Evolutionary conservation across 2,888 invertebrate species (phyloP), one percentile per base, ranked within the genome.

Genomic region (Scaptodrosophila latifasciaeformis): DNA sequence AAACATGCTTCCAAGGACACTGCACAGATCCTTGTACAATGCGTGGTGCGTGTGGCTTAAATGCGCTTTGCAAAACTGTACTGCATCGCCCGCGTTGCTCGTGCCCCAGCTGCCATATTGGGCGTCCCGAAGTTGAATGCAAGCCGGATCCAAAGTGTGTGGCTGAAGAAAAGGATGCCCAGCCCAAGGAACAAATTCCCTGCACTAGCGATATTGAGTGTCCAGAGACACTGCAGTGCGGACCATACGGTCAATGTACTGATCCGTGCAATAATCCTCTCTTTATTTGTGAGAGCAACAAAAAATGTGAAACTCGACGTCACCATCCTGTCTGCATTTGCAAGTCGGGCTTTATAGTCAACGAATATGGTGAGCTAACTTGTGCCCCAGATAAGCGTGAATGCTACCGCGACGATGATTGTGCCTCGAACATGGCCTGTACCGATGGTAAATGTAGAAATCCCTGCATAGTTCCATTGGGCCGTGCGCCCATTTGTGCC

Each of bases 1-100:
- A 94, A 89, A 93, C 95, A 86, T 96, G 96, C 89, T 91, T 95
- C 88, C 93, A 93, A 88, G 91, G 92, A 88, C 93, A 93, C 88
- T 96, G 96, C 88, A 90, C 93, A 88, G 95, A 96, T 88, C 96
- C 96, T 68, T 96, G 96, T 89, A 91, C 91, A 83, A 90, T 95
- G 84, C 92, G 94, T 80, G 95, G 93, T 81, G 93, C 92, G 70
- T 96, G 96, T 86, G 96, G 96, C 70, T 90, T 92, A 82, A 96
- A 96, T 87, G 96, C 96, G 62, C 89, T 95, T 62, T 96, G 96
- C 87, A 92, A 92, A 82, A 92, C 94, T 56, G 90, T 94, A 65
- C 88, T 93, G 84, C 96, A 96, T 88, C 91, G 92, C 82, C 93
- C 95, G 42, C 91, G 93, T 81, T 96, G 96, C 86, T 92, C 93